Base-by-base conservation (phyloP, 2,888 invertebrate genomes). In the Crepidodera aurea region DNA sequence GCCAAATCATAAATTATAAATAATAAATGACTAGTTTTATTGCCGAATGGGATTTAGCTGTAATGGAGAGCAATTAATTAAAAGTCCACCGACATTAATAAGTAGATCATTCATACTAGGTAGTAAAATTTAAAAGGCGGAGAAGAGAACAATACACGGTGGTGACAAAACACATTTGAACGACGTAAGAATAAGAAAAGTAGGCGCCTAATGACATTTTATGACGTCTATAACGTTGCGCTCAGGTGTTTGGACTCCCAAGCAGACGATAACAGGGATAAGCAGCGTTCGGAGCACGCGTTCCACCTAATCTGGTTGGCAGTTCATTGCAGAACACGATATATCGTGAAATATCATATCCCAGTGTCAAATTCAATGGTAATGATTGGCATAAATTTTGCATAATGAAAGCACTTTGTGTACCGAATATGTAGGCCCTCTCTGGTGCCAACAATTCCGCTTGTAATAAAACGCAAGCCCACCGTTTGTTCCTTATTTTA, bases 341-440 rank as follows among this genome's bases (percentile, higher is more conserved):
- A 77, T 78, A 78, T 77, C 69, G 77, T 77, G 76, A 78, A 79
- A 80, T 80, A 79, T 79, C 80, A 79, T 81, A 81, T 79, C 78
- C 79, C 73, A 69, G 76, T 78, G 81, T 80, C 80, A 80, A 75
- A 79, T 73, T 72, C 77, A 79, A 81, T 77, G 80, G 78, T 81
- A 81, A 81, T 80, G 81, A 81, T 81, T 81, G 81, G 78, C 80
- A 80, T 81, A 81, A 81, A 81, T 81, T 81, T 77, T 70, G 73
- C 77, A 76, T 80, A 80, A 79, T 79, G 79, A 80, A 79, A 76
- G 77, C 75, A 75, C 71, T 78, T 77, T 75, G 75, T 72, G 74
- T 74, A 71, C 70, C 64, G 69, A 66, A 69, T 65, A 70, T 72
- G 70, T 71, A 69, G 66, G 66, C 68, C 68, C 67, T 69, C 65